Base-by-base conservation (phyloP, 2,797 vertebrate genomes). In the Podarcis lilfordi region DNA sequence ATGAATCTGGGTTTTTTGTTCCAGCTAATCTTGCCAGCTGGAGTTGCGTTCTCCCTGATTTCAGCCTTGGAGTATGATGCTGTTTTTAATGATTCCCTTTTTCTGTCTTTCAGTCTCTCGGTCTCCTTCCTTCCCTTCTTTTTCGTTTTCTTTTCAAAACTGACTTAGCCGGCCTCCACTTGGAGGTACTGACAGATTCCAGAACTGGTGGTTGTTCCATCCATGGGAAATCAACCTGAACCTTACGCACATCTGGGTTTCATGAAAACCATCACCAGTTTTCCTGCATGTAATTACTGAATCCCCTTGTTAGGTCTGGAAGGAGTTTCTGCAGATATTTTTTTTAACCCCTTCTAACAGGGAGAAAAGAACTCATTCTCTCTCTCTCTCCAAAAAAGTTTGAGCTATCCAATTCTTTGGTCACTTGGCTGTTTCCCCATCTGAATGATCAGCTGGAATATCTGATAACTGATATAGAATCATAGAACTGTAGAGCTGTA, bases 241-340 rank as follows among this genome's bases (percentile, higher is more conserved):
- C 23, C 19, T 90, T 85, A 19, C 19, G 2, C 82, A 84, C 7
- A 2, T 69, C 78, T 93, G 91, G 72, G 8, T 59, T 90, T 90
- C 0, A 10, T 19, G 77, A 89, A 86, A 88, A 55, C 85, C 79
- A 8, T 89, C 5, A 5, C 43, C 40, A 50, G 0, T 66, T 69
- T 75, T 86, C 19, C 35, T 88, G 32, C 88, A 37, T 88, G 79
- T 89, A 64, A 59, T 27, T 59, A 76, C 61, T 80, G 69, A 77
- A 80, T 78, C 25, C 25, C 37, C 25, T 71, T 72, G 19, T 87
- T 84, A 74, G 59, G 71, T 25, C 61, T 68, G 15, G n/a, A 78
- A 61, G 77, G 35, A 6, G 8, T 72, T 59, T 80, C 19, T 61
- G 45, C 1, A 50, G 32, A 29, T 71, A 10, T n/a, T 82, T 66